Evolutionary conservation across 2,797 vertebrate genomes (phyloP).

Genomic region (Crocodylus rhombifer): DNA sequence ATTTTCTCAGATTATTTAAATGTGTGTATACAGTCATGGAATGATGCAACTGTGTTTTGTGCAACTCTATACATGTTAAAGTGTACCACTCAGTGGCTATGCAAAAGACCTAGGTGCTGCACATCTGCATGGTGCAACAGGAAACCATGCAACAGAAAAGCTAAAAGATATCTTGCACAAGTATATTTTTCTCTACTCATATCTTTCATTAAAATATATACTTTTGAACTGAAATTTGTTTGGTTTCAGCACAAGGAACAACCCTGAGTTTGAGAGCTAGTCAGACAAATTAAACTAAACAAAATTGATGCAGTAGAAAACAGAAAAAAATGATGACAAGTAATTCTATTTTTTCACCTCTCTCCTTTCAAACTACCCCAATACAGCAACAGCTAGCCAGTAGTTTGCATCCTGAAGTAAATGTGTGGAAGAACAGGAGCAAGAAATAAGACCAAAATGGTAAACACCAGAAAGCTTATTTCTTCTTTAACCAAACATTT

Average conservation of each 20-base stretch:
- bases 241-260: not conserved
- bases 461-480: not conserved
- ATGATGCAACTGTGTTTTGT: not conserved
- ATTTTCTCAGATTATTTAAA: too few relatives aligned
- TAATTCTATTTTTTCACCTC: not conserved
- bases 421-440: not conserved
- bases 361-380: not conserved
- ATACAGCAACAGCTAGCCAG: not conserved
- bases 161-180: not conserved
- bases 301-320: not conserved
- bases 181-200: not conserved
- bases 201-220: not conserved
- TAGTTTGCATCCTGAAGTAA: not conserved
- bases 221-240: not conserved
- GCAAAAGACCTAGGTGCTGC: not conserved
- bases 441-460: not conserved
- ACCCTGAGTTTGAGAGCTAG: not conserved
- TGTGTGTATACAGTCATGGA: too few relatives aligned
- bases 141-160: not conserved
- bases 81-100: not conserved
- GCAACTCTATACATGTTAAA: not conserved
- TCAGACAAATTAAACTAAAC: too few relatives aligned
- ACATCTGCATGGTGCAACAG: not conserved
- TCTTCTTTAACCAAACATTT: not conserved
- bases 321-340: not conserved